phyloP scores from a whole-genome alignment of 2,888 invertebrate species.

The Bimastos eiseni region DNA sequence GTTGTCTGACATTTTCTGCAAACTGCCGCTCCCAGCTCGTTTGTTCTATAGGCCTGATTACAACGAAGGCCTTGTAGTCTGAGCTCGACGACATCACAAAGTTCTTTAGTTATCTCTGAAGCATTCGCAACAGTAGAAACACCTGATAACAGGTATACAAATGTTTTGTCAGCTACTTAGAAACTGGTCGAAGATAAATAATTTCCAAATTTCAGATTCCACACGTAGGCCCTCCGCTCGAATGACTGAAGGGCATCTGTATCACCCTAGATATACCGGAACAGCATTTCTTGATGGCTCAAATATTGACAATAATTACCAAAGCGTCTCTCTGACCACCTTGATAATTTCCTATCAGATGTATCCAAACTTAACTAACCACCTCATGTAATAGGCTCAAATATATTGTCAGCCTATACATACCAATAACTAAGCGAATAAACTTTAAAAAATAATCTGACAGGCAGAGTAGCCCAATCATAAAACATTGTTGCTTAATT shows the following conservation, averaged over 20 bases:
- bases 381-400: too few species aligned
- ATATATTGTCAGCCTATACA: too few species aligned
- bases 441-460: too few species aligned
- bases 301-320: not conserved
- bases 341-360: too few species aligned
- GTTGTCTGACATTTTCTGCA: not conserved
- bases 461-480: too few species aligned
- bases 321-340: too few species aligned
- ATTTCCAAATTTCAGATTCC: not conserved
- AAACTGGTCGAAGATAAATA: not conserved
- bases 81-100: not conserved
- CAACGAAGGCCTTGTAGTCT: not conserved
- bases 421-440: too few species aligned
- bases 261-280: not conserved
- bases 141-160: not conserved
- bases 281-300: not conserved
- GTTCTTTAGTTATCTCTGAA: conserved; percentile 3
- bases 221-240: too few species aligned
- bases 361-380: too few species aligned
- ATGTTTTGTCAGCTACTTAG: not conserved
- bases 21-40: not conserved
- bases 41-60: not conserved
- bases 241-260: not conserved
- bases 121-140: not conserved
- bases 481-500: too few species aligned